Percentiles rank a stretch among this genome's conserved stretches.
These are phyloP conservation scores for Montipora capricornis DNA, from an alignment of 64 coral and sea anemone genomes.

Conservation along the genomic window DNA sequence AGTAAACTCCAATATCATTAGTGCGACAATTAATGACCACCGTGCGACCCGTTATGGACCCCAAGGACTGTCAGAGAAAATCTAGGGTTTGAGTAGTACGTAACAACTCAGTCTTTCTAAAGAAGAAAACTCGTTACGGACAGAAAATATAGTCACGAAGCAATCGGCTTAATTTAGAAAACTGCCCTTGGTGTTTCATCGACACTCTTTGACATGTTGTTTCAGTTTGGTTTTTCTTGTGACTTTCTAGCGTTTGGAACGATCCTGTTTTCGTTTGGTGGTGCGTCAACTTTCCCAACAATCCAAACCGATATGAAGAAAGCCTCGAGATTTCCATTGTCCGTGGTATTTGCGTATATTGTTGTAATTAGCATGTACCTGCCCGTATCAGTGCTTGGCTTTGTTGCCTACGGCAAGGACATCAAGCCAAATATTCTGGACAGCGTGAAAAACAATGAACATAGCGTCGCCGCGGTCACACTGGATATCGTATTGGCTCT, in stretches of 20 bases:
- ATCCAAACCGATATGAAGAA: slow-evolving; percentile 97
- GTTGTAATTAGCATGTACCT: slow-evolving; percentile 83
- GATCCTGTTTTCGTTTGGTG: slow-evolving; percentile 94
- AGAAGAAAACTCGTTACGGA: no score
- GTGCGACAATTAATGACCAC: no score
- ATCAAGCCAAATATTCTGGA: slow-evolving; percentile 79
- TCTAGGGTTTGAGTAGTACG: no score
- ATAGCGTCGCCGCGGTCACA: slow-evolving; percentile 22
- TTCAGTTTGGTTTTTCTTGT: background rate
- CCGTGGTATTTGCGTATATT: slow-evolving; percentile 81
- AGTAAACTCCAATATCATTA: no score
- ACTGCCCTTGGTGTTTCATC: background rate
- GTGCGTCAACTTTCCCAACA: slow-evolving; percentile 88
- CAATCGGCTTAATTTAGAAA: background rate
- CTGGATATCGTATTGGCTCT: slow-evolving; percentile 63
- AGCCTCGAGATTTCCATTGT: slow-evolving; percentile 66
- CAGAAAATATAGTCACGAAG: no score
- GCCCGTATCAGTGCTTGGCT: slow-evolving; percentile 87
- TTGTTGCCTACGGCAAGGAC: slow-evolving; percentile 75
- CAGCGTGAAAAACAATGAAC: slow-evolving; percentile 22
- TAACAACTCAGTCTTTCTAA: no score
- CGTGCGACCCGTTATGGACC: no score
- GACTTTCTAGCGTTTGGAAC: slow-evolving; percentile 83
- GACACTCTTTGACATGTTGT: background rate
- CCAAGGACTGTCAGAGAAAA: no score